Evolutionary conservation across 64 coral and sea anemone genomes (phyloP), one percentile per base, ranked within the genome.

Genomic region (Anthopleura sola): DNA sequence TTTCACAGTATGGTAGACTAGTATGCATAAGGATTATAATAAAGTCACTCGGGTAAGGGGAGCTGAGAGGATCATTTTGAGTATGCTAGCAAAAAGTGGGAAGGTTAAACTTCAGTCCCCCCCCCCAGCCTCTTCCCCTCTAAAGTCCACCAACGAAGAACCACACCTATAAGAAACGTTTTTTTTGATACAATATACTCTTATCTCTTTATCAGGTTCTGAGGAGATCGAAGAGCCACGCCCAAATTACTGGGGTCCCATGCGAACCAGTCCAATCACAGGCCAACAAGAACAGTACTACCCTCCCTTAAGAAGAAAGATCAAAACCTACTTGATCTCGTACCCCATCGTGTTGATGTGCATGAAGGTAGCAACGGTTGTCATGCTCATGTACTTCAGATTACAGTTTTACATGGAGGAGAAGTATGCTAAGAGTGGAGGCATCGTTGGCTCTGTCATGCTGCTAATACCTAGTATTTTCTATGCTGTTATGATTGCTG

Each of bases 291-390:
- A 99, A 36, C 85, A 87, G 31, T 84, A 95, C 37, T 99, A 95
- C 75, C 76, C 97, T 24, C 78, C 84, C 14, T 82, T 89, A 51
- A 91, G 92, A 29, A 86, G 97, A 74, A 85, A 92, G 23, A n/a
- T 99, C 71, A 99, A 99, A 68, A 92, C 87, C 21, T 99, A 89
- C 55, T 78, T 87, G 33, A 68, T 99, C 11, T 99, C 97, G 1
- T 91, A 86, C 29, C 97, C 97, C 1, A 90, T 99, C n/a, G 90
- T 99, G 3, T 7, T 88, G 1, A 48, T 94, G 15, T 99, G 97
- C 56, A 90, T 99, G 84, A 88, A 86, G 71, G 88, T 91, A 4
- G 97, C 97, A 49, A 94, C 90, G 15, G 68, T 79, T 14, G 87
- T 94, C 18, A 92, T 99, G 90, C 48, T 92, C 17, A 84, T 89